Evolutionary conservation across 2,113 vertebrate genomes (phyloP).

Genomic region (Hymenochirus boettgeri): DNA sequence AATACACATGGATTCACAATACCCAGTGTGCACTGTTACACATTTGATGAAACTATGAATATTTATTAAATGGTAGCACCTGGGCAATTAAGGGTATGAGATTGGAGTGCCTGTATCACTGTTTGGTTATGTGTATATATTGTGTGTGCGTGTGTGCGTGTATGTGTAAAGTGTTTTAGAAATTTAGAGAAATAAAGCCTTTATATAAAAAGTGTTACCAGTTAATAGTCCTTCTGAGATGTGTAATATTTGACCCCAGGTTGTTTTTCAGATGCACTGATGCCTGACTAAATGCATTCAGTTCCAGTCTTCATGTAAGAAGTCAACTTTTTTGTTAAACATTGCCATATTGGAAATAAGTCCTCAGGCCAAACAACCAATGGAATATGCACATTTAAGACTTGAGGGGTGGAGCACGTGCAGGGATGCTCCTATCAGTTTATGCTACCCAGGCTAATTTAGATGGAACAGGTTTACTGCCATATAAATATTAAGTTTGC

Average conservation of each 20-base stretch:
- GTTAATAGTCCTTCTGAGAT: conserved; percentile 12
- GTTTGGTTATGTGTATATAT: no score
- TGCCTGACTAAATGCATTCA: conserved; percentile 75
- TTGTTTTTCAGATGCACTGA: conserved; percentile 60
- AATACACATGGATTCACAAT: no score
- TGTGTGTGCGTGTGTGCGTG: no score
- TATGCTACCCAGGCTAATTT: conserved; percentile 47
- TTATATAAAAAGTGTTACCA: not conserved
- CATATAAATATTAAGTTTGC: conserved; percentile 55
- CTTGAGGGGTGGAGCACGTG: conserved; percentile 45
- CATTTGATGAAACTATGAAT: no score
- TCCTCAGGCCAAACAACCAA: conserved; percentile 66
- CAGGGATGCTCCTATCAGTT: conserved; percentile 53
- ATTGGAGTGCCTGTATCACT: no score
- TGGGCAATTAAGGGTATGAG: no score
- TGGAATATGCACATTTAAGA: conserved; percentile 49
- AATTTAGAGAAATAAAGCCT: not conserved
- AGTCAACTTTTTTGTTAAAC: conserved; percentile 76
- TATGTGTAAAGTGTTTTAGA: no score
- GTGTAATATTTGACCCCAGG: conserved; percentile 50
- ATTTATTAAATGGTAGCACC: no score
- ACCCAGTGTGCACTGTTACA: no score
- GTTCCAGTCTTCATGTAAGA: conserved; percentile 67
- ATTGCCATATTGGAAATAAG: conserved; percentile 77
- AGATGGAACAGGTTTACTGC: conserved; percentile 55